Evolutionary conservation across 2,797 vertebrate species (phyloP).

Genomic region (Enteromius mattozi): DNA sequence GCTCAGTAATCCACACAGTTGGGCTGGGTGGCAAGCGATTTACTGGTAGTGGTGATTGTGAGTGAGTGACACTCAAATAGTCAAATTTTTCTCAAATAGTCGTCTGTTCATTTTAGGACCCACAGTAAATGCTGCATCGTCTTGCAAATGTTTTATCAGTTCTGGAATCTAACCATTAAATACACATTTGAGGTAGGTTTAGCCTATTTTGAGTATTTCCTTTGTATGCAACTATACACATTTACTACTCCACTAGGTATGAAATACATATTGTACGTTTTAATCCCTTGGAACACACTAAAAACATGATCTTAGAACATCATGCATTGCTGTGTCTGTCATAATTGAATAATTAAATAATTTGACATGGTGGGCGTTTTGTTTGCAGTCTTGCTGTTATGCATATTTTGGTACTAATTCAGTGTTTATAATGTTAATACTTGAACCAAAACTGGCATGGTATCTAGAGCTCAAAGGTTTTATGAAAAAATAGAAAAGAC

Average conservation of each 20-base stretch:
- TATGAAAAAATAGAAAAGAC: not conserved
- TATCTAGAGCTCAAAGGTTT: not conserved
- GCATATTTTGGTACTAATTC: not conserved
- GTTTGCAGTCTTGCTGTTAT: not conserved
- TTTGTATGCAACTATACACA: not conserved
- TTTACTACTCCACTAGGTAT: not conserved
- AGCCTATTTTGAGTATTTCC: not conserved
- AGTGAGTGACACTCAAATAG: conserved; percentile 9
- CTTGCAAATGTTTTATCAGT: not conserved
- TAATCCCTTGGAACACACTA: not conserved
- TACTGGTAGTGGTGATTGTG: not conserved
- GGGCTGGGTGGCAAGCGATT: conserved; percentile 13
- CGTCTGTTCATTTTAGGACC: not conserved
- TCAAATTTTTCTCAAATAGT: not conserved
- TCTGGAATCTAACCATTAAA: not conserved
- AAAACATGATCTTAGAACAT: not conserved
- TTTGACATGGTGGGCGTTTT: not conserved
- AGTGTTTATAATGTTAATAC: not conserved
- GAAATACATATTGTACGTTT: not conserved
- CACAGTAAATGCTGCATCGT: not conserved
- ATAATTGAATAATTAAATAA: not conserved
- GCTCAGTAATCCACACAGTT: conserved; percentile 19
- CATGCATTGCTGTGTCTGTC: not conserved
- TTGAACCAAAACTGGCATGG: not conserved
- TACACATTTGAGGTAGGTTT: not conserved